Conservation (phyloP, 2,888 invertebrate genomes). For the Athrips mouffetella region DNA sequence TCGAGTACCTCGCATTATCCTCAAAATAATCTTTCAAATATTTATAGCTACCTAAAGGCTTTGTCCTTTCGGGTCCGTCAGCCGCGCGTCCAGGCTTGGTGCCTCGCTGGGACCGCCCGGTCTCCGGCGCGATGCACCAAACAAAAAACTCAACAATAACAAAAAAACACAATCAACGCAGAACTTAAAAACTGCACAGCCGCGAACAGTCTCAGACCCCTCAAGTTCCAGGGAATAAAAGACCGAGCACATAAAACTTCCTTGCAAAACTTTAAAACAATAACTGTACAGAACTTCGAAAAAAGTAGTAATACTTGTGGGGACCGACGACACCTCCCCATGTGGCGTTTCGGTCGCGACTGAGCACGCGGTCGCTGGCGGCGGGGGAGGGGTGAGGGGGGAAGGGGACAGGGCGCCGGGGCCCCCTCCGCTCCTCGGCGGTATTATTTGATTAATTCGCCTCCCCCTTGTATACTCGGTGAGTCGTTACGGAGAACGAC, state of each 20-base stretch:
- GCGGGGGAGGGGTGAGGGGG: constrained; percentile 39
- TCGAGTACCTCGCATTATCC: constrained; percentile 9
- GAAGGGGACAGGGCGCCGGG: constrained; percentile 34
- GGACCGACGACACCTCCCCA: constrained; percentile 71
- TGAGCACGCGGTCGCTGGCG: constrained; percentile 70
- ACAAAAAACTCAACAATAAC: constrained; percentile 78
- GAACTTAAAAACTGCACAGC: constrained; percentile 67
- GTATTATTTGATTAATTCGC: constrained; percentile 79
- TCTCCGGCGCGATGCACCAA: constrained; percentile 76
- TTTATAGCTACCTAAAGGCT: constrained; percentile 77
- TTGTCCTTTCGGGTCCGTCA: constrained; percentile 63
- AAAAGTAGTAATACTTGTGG: constrained; percentile 69
- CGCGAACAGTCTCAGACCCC: constrained; percentile 58
- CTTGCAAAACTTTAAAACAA: constrained; percentile 72
- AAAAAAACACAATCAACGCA: constrained; percentile 73
- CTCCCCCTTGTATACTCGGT: constrained; percentile 76
- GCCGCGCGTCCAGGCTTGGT: constrained; percentile 66
- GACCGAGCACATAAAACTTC: constrained; percentile 67
- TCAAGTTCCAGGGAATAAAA: constrained; percentile 56
- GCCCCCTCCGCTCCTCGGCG: constrained; percentile 55
- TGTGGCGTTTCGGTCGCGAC: constrained; percentile 68
- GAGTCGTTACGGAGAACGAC: constrained; percentile 73
- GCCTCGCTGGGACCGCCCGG: constrained; percentile 66
- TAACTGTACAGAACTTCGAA: constrained; percentile 73
- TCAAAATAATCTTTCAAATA: constrained; percentile 35